Evolutionary conservation across 53 echinoderm and acorn worm species (phyloP), one percentile per base, ranked within the genome.

Genomic region (Apostichopus leukothele): DNA sequence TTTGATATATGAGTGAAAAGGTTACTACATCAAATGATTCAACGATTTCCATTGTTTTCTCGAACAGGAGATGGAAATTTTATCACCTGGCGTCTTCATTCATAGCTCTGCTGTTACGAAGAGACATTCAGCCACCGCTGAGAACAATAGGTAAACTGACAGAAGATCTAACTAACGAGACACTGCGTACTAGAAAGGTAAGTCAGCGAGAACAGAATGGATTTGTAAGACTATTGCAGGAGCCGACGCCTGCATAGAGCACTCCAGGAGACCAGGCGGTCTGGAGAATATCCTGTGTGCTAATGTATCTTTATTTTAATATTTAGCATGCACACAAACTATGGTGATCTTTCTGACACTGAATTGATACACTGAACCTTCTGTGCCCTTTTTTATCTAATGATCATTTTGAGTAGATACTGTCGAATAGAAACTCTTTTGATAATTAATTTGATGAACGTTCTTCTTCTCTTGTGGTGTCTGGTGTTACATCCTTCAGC

Each of bases 41-140:
- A 39, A 39, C 39, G 39, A 39, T 3, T 39, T 75, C 25, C 21
- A 60, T 80, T 88, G 57, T 75, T 89, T 6, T 55, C 57, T 23
- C 25, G 79, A 16, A 10, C 87, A 97, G 97, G 83, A 91, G 97
- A 12, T 97, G 97, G 97, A 97, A 97, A 93, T 97, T 97, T 74
- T 92, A 93, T 57, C 95, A 97, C 89, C 93, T 97, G 88, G 95
- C 97, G 0, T 91, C 88, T 1, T 91, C 92, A 52, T 92, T 97
- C 52, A 83, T 97, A 53, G 88, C 88, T 25, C 91, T 97, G 0
- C 91, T 92, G 13, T 76, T 95, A 13, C 89, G 97, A 10, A 85
- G 76, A 51, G 97, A 97, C 78, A 86, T 90, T 10, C 91, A 93
- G n/a, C 91, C 91, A 13, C 95, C 97, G 13, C 23, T 80, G 10